Percentiles rank a stretch among this genome's conserved stretches.
phyloP scores from a whole-genome alignment of 1,140 invertebrate genomes.

The Armadillidium nasatum region DNA sequence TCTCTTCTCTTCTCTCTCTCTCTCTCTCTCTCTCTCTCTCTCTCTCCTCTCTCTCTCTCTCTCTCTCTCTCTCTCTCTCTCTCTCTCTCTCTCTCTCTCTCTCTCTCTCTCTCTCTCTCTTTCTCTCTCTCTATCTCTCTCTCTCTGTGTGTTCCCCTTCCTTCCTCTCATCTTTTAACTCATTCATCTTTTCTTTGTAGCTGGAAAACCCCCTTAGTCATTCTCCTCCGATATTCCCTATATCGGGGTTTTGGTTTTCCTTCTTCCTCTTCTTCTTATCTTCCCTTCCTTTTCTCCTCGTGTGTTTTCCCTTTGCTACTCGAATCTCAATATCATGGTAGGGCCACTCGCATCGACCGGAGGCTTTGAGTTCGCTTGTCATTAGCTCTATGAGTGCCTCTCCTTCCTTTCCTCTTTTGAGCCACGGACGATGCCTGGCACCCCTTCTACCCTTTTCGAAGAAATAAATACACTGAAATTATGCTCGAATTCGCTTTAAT shows the following conservation, averaged over 20 bases:
- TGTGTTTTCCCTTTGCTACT: neutral
- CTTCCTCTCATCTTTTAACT: neutral
- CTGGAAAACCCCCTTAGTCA: too few species aligned
- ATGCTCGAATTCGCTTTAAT: neutral
- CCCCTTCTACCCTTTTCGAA: neutral
- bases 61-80: neutral
- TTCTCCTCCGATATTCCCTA: too few species aligned
- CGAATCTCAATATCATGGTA: neutral
- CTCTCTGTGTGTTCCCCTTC: neutral
- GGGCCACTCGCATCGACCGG: conserved; percentile 5
- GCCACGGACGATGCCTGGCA: neutral
- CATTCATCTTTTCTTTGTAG: too few species aligned
- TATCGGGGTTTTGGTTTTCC: neutral
- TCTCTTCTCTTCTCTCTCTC: neutral
- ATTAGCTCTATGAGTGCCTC: neutral
- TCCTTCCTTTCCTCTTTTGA: neutral
- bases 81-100: neutral
- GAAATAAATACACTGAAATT: neutral
- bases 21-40: neutral
- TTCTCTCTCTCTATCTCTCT: neutral
- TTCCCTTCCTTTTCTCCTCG: neutral
- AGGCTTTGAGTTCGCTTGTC: neutral
- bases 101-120: neutral
- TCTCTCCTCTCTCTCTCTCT: neutral
- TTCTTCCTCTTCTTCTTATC: neutral